Percentiles rank a stretch among this genome's conserved stretches.
These are phyloP conservation scores for Morone saxatilis DNA, from an alignment of 2,113 vertebrate species.

Conservation along the genomic window DNA sequence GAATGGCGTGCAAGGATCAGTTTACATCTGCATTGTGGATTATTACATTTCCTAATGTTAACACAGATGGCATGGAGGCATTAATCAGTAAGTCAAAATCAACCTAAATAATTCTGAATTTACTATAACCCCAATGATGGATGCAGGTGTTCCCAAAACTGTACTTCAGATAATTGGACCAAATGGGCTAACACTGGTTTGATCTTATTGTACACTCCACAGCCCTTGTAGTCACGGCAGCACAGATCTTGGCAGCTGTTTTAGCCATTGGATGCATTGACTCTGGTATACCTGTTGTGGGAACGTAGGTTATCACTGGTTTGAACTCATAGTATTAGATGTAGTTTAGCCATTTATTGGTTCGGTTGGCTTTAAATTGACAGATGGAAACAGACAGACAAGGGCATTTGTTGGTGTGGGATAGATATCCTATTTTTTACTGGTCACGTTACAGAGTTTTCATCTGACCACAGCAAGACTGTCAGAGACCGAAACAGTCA, in stretches of 20 bases:
- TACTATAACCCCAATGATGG: background rate
- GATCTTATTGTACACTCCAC: background rate
- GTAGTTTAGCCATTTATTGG: background rate
- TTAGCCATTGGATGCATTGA: background rate
- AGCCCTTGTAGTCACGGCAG: background rate
- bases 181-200: background rate
- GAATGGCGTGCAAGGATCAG: background rate
- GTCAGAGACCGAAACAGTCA: background rate
- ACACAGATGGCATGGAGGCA: background rate
- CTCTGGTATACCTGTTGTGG: background rate
- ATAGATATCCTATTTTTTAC: background rate
- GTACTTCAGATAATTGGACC: background rate
- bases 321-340: background rate
- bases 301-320: background rate
- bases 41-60: slow-evolving; percentile 3
- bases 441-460: background rate
- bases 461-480: background rate
- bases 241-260: background rate
- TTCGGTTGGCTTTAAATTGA: background rate
- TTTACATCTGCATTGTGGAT: slow-evolving; percentile 15
- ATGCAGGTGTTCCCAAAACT: slow-evolving; percentile 1
- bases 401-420: background rate
- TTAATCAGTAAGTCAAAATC: background rate
- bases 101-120: background rate
- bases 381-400: background rate